Percentiles rank a stretch among this genome's conserved stretches.
These are phyloP conservation scores for Rhinogobio ventralis DNA, from an alignment of 2,797 vertebrate species.

Conservation along the genomic window DNA sequence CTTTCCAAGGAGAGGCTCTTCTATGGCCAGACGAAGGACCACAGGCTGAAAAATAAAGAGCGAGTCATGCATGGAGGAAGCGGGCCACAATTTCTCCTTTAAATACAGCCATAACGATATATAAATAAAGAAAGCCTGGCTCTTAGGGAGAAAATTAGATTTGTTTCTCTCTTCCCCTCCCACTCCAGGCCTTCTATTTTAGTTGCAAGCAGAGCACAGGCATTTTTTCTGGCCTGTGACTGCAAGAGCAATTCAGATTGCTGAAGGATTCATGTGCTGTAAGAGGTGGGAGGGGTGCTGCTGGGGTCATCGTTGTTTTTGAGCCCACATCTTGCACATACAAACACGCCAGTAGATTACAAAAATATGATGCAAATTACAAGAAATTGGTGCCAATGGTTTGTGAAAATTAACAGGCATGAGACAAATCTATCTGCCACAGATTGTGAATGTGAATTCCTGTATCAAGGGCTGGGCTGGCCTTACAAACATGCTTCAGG, in stretches of 20 bases:
- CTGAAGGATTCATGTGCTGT: slow-evolving; percentile 29
- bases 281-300: slow-evolving; percentile 18
- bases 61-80: slow-evolving; percentile 26
- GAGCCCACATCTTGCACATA: slow-evolving; percentile 17
- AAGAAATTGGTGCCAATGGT: slow-evolving; percentile 9
- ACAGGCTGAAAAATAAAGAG: slow-evolving; percentile 38
- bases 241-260: slow-evolving; percentile 29
- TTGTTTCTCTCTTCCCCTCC: slow-evolving; percentile 53
- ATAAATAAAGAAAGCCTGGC: slow-evolving; percentile 57
- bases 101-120: slow-evolving; percentile 51
- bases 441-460: slow-evolving; percentile 5
- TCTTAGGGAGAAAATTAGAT: slow-evolving; percentile 59
- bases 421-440: slow-evolving; percentile 6
- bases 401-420: background rate
- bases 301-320: slow-evolving; percentile 9
- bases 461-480: slow-evolving; percentile 1
- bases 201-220: slow-evolving; percentile 42
- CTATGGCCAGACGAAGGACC: slow-evolving; percentile 32
- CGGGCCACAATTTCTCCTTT: slow-evolving; percentile 35
- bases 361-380: background rate
- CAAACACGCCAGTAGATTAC: slow-evolving; percentile 4
- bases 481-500: slow-evolving; percentile 20
- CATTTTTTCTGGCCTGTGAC: slow-evolving; percentile 25
- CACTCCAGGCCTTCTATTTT: slow-evolving; percentile 43
- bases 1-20: slow-evolving; percentile 35